phyloP scores from a whole-genome alignment of 2,888 invertebrate species.

The Euspilapteryx auroguttella region DNA sequence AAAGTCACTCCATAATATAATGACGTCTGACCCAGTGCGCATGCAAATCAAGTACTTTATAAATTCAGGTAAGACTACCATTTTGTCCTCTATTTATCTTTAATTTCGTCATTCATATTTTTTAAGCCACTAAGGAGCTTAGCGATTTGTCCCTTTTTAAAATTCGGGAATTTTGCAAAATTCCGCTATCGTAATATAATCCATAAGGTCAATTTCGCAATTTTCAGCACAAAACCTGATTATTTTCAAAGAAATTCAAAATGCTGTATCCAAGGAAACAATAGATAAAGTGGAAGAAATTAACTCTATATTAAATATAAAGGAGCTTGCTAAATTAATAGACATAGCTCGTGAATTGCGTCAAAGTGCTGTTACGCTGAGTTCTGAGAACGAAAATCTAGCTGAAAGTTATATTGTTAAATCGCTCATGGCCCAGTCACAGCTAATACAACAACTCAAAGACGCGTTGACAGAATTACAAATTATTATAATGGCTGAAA shows the following conservation, averaged over 20 bases:
- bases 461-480: neutral
- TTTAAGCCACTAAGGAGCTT: neutral
- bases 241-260: neutral
- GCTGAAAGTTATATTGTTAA: no score
- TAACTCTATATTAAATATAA: neutral
- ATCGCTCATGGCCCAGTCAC: neutral
- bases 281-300: neutral
- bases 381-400: no score
- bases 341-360: conserved; percentile 1
- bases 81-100: neutral
- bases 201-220: no score
- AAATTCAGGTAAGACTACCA: conserved; percentile 1
- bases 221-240: no score
- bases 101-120: neutral
- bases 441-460: neutral
- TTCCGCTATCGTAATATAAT: no score
- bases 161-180: no score
- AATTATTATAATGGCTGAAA: neutral
- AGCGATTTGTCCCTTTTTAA: no score
- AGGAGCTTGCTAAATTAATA: neutral
- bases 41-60: conserved; percentile 11
- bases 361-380: neutral
- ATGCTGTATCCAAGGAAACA: neutral
- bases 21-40: conserved; percentile 14
- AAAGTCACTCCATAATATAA: conserved; percentile 19